Conservation (phyloP, 2,888 invertebrate species). For the Bombylius major region DNA sequence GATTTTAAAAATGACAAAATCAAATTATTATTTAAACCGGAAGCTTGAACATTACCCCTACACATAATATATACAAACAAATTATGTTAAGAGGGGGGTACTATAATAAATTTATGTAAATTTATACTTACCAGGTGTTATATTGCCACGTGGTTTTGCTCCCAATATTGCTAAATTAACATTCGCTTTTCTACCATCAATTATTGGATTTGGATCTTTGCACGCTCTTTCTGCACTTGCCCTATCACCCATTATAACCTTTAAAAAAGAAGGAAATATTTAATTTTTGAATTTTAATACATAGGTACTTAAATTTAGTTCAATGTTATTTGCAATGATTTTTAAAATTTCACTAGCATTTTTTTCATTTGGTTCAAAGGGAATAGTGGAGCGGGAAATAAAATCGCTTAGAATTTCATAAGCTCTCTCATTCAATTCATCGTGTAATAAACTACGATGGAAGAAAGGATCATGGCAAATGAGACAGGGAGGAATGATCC, state of each 20-base stretch:
- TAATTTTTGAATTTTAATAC: background rate
- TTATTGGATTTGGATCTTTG: conserved; percentile 96
- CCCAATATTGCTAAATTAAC: conserved; percentile 95
- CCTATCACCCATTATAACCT: conserved; percentile 97
- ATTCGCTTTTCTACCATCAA: conserved; percentile 96
- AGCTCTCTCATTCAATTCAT: too few relatives aligned
- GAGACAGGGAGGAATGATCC: too few relatives aligned
- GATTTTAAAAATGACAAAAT: too few relatives aligned
- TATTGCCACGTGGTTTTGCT: conserved; percentile 86
- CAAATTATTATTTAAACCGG: too few relatives aligned
- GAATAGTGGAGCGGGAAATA: background rate
- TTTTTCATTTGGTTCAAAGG: too few relatives aligned
- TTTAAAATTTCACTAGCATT: background rate
- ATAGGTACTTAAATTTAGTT: background rate
- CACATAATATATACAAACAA: too few relatives aligned
- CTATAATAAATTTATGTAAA: too few relatives aligned
- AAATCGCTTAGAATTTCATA: background rate
- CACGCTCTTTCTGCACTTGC: conserved; percentile 91
- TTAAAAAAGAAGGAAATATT: conserved; percentile 28
- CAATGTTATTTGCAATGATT: background rate
- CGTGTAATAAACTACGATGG: too few relatives aligned
- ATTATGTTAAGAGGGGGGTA: too few relatives aligned
- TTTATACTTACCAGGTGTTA: conserved; percentile 51
- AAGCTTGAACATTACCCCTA: too few relatives aligned
- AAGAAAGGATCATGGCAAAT: too few relatives aligned